Conservation (phyloP, 2,888 invertebrate species). For the Athalia circularis region DNA sequence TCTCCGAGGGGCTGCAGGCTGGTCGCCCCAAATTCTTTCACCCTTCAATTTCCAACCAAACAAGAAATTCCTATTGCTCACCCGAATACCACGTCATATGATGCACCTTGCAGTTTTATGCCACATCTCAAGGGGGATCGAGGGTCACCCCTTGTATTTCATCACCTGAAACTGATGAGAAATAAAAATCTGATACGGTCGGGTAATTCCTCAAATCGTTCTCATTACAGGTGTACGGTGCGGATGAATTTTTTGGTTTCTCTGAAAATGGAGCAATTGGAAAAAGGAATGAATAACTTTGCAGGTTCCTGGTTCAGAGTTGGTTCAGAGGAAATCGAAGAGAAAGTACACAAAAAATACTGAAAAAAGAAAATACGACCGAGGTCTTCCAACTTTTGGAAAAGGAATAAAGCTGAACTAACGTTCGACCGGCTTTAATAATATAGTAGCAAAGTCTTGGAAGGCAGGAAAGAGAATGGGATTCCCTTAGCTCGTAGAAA, state of each 20-base stretch:
- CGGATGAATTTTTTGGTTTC: no score
- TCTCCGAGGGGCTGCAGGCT: not conserved
- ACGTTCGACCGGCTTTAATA: slow-evolving; percentile 35
- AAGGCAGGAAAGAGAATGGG: slow-evolving; percentile 38
- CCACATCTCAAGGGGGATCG: no score
- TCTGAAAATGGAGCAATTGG: not conserved
- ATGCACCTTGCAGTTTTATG: no score
- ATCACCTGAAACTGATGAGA: no score
- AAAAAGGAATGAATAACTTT: not conserved
- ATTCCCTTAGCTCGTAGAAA: slow-evolving; percentile 54
- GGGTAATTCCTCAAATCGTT: no score
- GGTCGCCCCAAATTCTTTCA: not conserved
- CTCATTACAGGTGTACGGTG: no score
- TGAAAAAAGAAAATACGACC: slow-evolving; percentile 10
- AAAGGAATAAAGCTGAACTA: slow-evolving; percentile 35
- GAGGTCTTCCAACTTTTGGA: slow-evolving; percentile 43
- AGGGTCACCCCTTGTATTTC: no score
- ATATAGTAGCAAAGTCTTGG: slow-evolving; percentile 40
- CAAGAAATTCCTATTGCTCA: no score
- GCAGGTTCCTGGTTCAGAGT: not conserved
- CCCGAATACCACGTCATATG: no score
- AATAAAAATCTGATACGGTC: no score
- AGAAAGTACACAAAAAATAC: not conserved
- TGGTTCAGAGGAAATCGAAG: not conserved
- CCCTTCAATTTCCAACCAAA: slow-evolving; percentile 22